These are phyloP conservation scores for Eidolon helvum DNA, from an alignment of 2,113 vertebrate genomes.

Conservation along the genomic window DNA sequence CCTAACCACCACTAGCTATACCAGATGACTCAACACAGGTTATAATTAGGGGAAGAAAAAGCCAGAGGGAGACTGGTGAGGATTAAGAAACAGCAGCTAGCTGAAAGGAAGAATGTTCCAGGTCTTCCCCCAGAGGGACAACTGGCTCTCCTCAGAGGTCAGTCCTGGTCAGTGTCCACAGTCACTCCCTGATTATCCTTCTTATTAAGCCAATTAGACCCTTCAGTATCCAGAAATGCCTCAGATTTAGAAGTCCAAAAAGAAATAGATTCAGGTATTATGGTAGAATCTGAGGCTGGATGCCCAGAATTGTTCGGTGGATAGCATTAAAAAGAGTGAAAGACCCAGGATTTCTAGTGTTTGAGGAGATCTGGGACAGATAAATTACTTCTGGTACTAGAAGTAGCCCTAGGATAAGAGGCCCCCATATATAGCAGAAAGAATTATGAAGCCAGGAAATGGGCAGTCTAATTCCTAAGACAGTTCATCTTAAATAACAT, in stretches of 20 bases:
- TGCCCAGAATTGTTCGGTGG: not conserved
- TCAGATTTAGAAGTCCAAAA: not conserved
- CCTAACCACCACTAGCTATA: slow-evolving; percentile 71
- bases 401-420: not conserved
- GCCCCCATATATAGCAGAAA: not conserved
- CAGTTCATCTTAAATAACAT: not conserved
- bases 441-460: not conserved
- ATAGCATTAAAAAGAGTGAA: not conserved
- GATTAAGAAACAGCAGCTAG: slow-evolving; percentile 6
- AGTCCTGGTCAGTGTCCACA: not conserved
- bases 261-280: not conserved
- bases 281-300: not conserved
- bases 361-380: not conserved
- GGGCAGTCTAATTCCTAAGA: not conserved
- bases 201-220: not conserved
- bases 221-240: not conserved
- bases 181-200: not conserved
- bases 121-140: not conserved
- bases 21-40: slow-evolving; percentile 75
- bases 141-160: not conserved
- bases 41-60: slow-evolving; percentile 74
- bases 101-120: slow-evolving; percentile 3
- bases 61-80: slow-evolving; percentile 19
- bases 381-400: not conserved
- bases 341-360: not conserved